A percentile compares a stretch with the other conserved stretches of the same genome.
phyloP scores from a whole-genome alignment of 1,140 invertebrate genomes.

The Gerris buenoi region DNA sequence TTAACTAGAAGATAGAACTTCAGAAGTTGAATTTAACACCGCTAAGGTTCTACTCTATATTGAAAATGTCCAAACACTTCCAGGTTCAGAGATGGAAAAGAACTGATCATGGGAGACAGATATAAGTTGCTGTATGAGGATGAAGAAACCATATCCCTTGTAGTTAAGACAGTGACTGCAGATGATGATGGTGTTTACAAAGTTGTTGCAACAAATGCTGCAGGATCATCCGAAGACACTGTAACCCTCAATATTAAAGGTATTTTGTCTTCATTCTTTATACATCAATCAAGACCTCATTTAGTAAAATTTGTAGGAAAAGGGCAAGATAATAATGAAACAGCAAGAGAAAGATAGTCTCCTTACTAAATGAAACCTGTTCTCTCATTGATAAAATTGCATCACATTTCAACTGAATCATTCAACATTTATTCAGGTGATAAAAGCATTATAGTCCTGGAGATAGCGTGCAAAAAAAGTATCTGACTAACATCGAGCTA shows the following conservation, averaged over 20 bases:
- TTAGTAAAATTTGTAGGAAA: no score
- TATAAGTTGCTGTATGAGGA: slow-evolving; percentile 82
- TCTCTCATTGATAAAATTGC: slow-evolving; percentile 1
- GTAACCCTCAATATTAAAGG: slow-evolving; percentile 61
- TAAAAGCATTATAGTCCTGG: no score
- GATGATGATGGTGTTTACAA: slow-evolving; percentile 75
- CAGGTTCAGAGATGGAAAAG: slow-evolving; percentile 63
- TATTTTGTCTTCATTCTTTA: no score
- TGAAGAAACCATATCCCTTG: slow-evolving; percentile 73
- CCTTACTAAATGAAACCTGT: background rate
- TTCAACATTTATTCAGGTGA: no score
- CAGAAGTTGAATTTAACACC: no score
- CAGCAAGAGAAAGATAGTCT: background rate
- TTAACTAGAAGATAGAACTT: no score
- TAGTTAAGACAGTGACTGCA: slow-evolving; percentile 73
- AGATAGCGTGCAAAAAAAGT: no score
- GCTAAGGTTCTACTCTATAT: no score
- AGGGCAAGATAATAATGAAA: background rate
- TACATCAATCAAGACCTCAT: no score
- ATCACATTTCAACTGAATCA: no score
- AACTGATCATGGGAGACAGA: slow-evolving; percentile 61
- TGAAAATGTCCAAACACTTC: no score
- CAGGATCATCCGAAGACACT: slow-evolving; percentile 62
- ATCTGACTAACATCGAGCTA: no score
- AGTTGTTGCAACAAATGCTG: slow-evolving; percentile 70